Base-by-base conservation (phyloP, 2,797 vertebrate species). In the Alcedo atthis region DNA sequence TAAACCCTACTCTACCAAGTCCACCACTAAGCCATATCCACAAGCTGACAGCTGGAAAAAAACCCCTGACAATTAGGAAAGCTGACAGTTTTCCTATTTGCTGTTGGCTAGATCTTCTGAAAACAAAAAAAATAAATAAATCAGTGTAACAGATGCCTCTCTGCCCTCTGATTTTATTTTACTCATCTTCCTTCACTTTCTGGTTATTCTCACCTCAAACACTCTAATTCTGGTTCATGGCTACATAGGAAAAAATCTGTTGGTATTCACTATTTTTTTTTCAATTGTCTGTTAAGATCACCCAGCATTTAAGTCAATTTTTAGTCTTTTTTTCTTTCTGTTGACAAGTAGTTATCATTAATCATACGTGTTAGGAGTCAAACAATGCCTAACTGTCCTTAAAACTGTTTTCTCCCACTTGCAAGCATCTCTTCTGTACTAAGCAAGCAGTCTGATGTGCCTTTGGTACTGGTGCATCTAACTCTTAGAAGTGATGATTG, bases 181-280 rank as follows among this genome's bases (percentile, higher is more conserved):
- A 62, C 37, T 46, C 8, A 25, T 22, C 16, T 66, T 81, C n/a
- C 30, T 68, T 46, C 12, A 32, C 3, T 67, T 69, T 21, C 33
- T 25, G 19, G 37, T 61, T 37, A 70, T 35, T 61, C 14, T 33
- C 7, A 25, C 3, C 14, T 8, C 5, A 71, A 32, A 40, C 3
- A 3, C 22, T 73, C 1, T 11, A n/a, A 3, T 1, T 7, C n/a
- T 42, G 33, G n/a, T 22, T 26, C 42, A 63, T 33, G 5, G 20
- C 21, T 30, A 37, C 5, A 8, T 7, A 26, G 1, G 12, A 21
- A 66, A 87, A 79, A 87, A 79, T 66, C 8, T 68, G 67, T 9
- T 28, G 84, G 61, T 15, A 22, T 2, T 25, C 40, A 57, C 12
- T 20, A 24, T 33, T 62, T 8, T 24, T 37, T 26, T 40, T 6